Evolutionary conservation across 2,888 invertebrate species (phyloP).

Genomic region (Stenodema calcarata): DNA sequence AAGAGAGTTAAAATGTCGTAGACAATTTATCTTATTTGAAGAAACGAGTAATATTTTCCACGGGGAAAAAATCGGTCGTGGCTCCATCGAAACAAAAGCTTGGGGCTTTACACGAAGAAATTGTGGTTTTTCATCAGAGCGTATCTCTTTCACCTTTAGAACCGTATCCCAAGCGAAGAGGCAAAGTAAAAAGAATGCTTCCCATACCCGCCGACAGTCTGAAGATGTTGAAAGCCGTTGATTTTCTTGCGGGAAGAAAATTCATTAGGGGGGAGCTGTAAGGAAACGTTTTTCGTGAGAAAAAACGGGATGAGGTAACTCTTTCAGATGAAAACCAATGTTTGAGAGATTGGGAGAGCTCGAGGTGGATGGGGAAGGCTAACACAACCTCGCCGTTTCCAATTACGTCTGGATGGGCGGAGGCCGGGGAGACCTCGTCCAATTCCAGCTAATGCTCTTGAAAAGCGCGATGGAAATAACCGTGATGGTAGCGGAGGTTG

Average conservation of each 20-base stretch:
- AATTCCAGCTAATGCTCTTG: conserved; percentile 47
- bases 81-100: neutral
- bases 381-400: conserved; percentile 48
- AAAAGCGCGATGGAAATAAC: conserved; percentile 49
- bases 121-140: conserved; percentile 6
- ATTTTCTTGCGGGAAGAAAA: conserved; percentile 45
- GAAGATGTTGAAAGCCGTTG: conserved; percentile 40
- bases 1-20: too few species aligned
- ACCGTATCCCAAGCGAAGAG: neutral
- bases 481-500: neutral
- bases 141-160: conserved; percentile 30
- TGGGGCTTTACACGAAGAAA: neutral
- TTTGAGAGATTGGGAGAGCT: conserved; percentile 46
- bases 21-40: neutral
- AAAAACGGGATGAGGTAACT: conserved; percentile 34
- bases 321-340: conserved; percentile 49
- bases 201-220: neutral
- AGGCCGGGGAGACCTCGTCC: conserved; percentile 14
- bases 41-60: neutral
- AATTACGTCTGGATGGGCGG: conserved; percentile 35
- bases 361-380: neutral
- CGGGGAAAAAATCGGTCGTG: neutral
- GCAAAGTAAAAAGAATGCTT: conserved; percentile 5
- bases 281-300: conserved; percentile 41
- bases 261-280: conserved; percentile 40